A percentile compares a stretch with the other conserved stretches of the same genome.
Conservation (phyloP, 1,140 invertebrate genomes). For the Whitmania pigra region DNA sequence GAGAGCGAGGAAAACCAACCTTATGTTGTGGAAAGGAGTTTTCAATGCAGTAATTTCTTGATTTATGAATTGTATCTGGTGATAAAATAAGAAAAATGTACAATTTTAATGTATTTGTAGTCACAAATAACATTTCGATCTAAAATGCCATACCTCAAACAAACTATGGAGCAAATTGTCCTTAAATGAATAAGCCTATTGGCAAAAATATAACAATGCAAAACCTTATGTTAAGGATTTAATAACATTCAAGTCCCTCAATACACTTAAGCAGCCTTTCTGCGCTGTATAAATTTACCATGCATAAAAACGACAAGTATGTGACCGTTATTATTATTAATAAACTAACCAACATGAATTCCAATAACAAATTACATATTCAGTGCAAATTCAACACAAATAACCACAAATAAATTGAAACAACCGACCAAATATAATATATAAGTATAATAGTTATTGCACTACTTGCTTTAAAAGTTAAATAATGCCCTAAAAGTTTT, state of each 20-base stretch:
- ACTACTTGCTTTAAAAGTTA: no score
- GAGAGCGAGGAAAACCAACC: constrained; percentile 31
- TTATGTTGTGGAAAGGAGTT: constrained; percentile 50
- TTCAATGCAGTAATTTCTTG: constrained; percentile 64
- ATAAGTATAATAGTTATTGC: no score
- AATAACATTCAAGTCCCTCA: constrained; percentile 14
- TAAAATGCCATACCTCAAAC: no score
- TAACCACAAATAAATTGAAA: background rate
- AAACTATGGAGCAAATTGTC: no score
- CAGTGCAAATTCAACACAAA: background rate
- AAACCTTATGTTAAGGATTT: background rate
- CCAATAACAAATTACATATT: no score
- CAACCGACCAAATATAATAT: constrained; percentile 57
- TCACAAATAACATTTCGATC: background rate
- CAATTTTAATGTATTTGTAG: constrained; percentile 2
- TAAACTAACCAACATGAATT: no score
- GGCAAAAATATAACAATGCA: no score
- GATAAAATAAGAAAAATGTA: constrained; percentile 28
- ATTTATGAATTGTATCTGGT: constrained; percentile 59
- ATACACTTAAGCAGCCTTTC: no score
- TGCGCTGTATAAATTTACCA: no score
- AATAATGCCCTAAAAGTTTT: constrained; percentile 45
- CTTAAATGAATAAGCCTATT: no score
- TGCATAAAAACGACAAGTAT: no score
- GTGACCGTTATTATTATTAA: no score